Base-by-base conservation (phyloP, 2,113 vertebrate genomes). In the Sturnira hondurensis region DNA sequence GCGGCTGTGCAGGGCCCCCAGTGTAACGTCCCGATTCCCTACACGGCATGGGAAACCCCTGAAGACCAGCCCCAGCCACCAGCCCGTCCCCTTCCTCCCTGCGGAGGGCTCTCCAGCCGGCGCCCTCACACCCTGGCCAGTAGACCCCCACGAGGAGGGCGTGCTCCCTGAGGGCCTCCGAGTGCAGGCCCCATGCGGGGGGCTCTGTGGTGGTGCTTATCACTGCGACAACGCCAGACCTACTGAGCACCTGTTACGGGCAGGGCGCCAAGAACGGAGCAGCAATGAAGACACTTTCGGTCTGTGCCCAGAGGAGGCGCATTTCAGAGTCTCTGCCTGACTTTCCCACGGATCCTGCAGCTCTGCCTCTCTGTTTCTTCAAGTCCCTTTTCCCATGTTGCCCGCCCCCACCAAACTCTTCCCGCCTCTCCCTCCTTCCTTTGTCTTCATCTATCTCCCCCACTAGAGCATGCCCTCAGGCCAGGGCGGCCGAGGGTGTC, bases 131-230 rank as follows among this genome's bases (percentile, higher is more conserved):
- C 47, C 14, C 82, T 0, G 80, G 52, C 20, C 3, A 5, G 24
- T 4, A 10, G 47, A 33, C 50, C 33, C 50, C 26, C 3, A 14
- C 8, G 43, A 52, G 0, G 15, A 24, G 73, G 0, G 9, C 15
- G 4, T 7, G 14, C 50, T 70, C 36, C 33, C 70, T 10, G 36
- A 65, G 43, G 73, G 52, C 22, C 10, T 65, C 2, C 0, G n/a
- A 1, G n/a, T 4, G 2, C 47, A 41, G n/a, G 50, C 15, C 31
- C 47, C 12, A 7, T 0, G 8, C 1, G 0, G 71, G 58, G 36
- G 56, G 47, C 47, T 52, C 77, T 1, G 3, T 2, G 26, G 10
- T 2, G 26, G 28, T 10, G 10, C 13, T 17, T 15, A 20, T 1
- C 45, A 14, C 76, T 1, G 4, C 3, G 17, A 38, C 22, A 12